phyloP scores from a whole-genome alignment of 2,888 invertebrate species.

The Plutella xylostella region DNA sequence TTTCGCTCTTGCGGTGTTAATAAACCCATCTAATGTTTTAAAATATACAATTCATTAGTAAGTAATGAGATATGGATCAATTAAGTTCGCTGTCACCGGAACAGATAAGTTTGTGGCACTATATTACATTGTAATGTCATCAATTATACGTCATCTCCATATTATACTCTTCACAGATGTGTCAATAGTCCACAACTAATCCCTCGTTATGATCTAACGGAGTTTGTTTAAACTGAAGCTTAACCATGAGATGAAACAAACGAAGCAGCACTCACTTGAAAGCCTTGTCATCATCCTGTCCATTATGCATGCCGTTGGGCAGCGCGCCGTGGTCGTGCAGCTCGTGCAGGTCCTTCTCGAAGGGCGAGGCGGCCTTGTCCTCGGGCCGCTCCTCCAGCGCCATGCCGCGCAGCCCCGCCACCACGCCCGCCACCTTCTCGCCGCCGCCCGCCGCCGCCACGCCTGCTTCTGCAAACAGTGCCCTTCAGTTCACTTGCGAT shows the following conservation, averaged over 20 bases:
- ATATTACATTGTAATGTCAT: too few species aligned
- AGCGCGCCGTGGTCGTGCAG: slow-evolving; percentile 57
- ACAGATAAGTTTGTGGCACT: too few species aligned
- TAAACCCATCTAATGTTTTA: too few species aligned
- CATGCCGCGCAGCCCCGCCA: slow-evolving; percentile 55
- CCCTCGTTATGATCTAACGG: too few species aligned
- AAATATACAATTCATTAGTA: too few species aligned
- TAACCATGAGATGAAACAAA: not conserved
- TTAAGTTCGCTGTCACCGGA: too few species aligned
- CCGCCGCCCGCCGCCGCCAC: slow-evolving; percentile 42
- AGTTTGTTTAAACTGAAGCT: not conserved
- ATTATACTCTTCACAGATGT: too few species aligned
- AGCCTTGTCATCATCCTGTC: slow-evolving; percentile 87
- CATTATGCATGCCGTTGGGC: slow-evolving; percentile 70
- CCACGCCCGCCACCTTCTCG: slow-evolving; percentile 54
- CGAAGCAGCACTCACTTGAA: slow-evolving; percentile 87
- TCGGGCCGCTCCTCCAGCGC: slow-evolving; percentile 56
- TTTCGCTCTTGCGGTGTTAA: too few species aligned
- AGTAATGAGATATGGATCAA: too few species aligned
- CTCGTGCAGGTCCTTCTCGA: slow-evolving; percentile 60
- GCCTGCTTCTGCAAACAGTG: slow-evolving; percentile 41
- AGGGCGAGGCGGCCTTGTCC: slow-evolving; percentile 57
- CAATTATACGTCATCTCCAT: too few species aligned
- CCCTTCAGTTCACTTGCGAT: too few species aligned
- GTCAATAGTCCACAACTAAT: too few species aligned